Base-by-base conservation (phyloP, 1,140 invertebrate genomes). In the Procambarus clarkii region DNA sequence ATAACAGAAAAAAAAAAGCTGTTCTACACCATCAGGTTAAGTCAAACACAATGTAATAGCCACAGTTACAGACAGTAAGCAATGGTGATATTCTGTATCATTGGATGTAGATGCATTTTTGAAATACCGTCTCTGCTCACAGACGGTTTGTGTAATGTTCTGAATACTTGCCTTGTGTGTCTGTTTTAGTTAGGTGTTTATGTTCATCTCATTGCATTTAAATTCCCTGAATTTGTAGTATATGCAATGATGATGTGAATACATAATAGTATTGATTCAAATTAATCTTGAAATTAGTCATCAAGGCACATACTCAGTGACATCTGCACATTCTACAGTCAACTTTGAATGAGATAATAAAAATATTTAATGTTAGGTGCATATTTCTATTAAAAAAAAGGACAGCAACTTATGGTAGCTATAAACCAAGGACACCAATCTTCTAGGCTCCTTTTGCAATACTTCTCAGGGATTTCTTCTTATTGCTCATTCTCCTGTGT, bases 401-500 rank as follows among this genome's bases (percentile, higher is more conserved):
- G 34, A n/a, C 24, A 64, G 80, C 50, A 60, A 64, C n/a, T 45
- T 60, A 48, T 44, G 69, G n/a, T 69, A 21, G 11, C 58, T 46
- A 71, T 50, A 48, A 80, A 69, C 24, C 44, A 81, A 79, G 77
- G 46, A 79, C 76, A 74, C 79, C 88, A 79, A 60, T 91, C 82
- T 84, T 79, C 76, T 91, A 91, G 82, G 54, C 85, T 91, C 79
- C 88, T 91, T 91, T 81, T 85, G 83, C 88, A 91, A 91, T 85
- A 91, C 88, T 91, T 91, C 88, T 91, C 88, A 91, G 88, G 88
- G 88, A 91, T 91, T 91, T 86, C 88, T 91, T 91, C 88, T 91
- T 50, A 85, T 64, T 91, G 88, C 88, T 91, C 82, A 78, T 78
- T 91, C 76, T 82, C 76, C 76, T 91, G 69, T 85, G 60, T 91